Conservation (phyloP, 2,888 invertebrate species). For the Limnephilus rhombicus region DNA sequence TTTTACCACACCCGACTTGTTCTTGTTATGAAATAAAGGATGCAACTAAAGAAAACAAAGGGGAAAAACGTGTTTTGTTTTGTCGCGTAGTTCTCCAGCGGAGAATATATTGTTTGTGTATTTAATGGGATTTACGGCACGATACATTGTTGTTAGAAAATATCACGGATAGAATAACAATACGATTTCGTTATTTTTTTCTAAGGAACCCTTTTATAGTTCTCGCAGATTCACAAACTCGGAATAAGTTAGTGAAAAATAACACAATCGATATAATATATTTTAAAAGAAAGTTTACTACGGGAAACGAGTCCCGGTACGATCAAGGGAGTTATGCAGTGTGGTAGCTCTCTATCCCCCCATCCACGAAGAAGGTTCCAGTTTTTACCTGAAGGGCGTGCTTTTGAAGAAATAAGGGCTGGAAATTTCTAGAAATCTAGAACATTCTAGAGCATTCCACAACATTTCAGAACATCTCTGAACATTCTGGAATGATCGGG, state of each 20-base stretch:
- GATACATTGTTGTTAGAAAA: background rate
- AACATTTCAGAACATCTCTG: too few species aligned
- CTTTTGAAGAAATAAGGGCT: too few species aligned
- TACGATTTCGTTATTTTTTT: background rate
- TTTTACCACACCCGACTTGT: background rate
- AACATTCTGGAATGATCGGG: too few species aligned
- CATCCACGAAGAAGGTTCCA: too few species aligned
- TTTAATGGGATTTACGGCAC: background rate
- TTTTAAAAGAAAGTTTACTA: too few species aligned
- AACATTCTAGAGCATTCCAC: too few species aligned
- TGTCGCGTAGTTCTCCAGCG: background rate
- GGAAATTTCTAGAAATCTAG: too few species aligned
- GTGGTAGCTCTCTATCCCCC: too few species aligned
- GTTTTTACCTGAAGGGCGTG: too few species aligned
- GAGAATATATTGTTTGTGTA: background rate
- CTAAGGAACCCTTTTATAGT: background rate
- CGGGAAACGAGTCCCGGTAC: too few species aligned
- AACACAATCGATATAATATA: background rate
- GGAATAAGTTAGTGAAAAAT: background rate
- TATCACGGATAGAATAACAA: background rate
- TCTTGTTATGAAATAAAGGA: background rate
- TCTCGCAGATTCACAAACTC: background rate
- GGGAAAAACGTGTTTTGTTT: background rate
- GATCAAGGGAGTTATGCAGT: too few species aligned
- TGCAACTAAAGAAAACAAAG: constrained; percentile 3